These are phyloP conservation scores for Trichacis sp. DNA, from an alignment of 2,888 invertebrate genomes.

Conservation along the genomic window DNA sequence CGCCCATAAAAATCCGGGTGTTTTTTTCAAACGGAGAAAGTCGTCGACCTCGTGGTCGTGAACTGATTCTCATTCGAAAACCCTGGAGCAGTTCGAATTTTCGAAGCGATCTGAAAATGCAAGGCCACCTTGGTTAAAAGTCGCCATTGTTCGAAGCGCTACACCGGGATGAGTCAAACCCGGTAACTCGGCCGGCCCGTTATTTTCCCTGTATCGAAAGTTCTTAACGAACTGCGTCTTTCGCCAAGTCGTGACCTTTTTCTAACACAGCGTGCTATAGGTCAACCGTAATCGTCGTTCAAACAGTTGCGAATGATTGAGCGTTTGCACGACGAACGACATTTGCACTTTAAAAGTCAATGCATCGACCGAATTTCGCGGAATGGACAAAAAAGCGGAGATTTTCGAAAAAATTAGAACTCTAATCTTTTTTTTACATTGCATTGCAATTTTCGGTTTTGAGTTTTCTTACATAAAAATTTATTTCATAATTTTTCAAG, in stretches of 20 bases:
- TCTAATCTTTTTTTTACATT: no score
- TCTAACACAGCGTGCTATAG: conserved; percentile 9
- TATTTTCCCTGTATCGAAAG: conserved; percentile 32
- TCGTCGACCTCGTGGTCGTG: no score
- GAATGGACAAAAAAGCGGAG: no score
- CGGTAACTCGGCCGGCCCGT: conserved; percentile 37
- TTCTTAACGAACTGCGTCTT: conserved; percentile 12
- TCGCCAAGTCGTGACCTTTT: conserved; percentile 18
- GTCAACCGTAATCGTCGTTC: neutral
- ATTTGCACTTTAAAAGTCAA: neutral
- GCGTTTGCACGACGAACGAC: neutral
- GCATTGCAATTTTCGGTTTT: no score
- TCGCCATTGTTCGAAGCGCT: conserved; percentile 16
- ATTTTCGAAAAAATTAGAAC: no score
- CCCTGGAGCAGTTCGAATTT: no score
- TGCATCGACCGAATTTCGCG: neutral
- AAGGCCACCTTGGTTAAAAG: conserved; percentile 47
- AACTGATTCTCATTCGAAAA: no score
- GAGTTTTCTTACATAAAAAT: no score
- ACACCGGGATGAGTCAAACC: conserved; percentile 17
- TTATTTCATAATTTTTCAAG: no score
- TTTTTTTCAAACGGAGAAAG: no score
- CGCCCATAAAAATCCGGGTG: no score
- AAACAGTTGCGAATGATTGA: neutral
- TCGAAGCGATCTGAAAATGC: conserved; percentile 37